Base-by-base conservation (phyloP, 2,888 invertebrate species). In the Resseliella maxima region DNA sequence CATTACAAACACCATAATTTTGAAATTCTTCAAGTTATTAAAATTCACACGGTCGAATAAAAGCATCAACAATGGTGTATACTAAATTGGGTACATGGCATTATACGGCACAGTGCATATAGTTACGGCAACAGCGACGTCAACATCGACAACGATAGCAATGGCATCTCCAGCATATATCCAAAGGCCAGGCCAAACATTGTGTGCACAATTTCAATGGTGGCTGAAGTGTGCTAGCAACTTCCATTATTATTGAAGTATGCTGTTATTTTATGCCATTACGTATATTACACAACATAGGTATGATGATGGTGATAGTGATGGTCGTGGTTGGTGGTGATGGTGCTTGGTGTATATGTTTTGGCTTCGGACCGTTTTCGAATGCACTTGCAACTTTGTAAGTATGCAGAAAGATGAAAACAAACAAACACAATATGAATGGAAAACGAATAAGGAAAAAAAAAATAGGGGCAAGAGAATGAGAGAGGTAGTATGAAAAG, bases 11-110 rank as follows among this genome's bases (percentile, higher is more conserved):
- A 72, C 72, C 31, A 72, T 59, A 72, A 72, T 72, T 72, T 72
- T 15, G 31, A 72, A 27, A 72, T 72, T 72, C 72, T 72, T 72
- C 72, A 72, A 72, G 72, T 72, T 72, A 72, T 72, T 72, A 72
- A 72, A 72, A 72, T 72, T 72, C 72, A 72, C 72, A 72, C 72
- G 72, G 31, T 72, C 72, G 72, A 72, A 27, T 72, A 72, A 72
- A 72, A 31, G 72, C n/a, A 27, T 3, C 27, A 72, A 72, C 31
- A 72, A 72, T 72, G 15, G 72, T 35, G 27, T 5, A 12, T 72
- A 35, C 35, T 72, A 72, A 35, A 2, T 31, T 12, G 72, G n/a
- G 59, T 6, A 59, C 24, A 24, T 24, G 59, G 59, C 59, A 24
- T n/a, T n/a, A n/a, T n/a, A 24, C 24, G 24, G 59, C n/a, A 59